Evolutionary conservation across 2,797 vertebrate genomes (phyloP), one percentile per base, ranked within the genome.

Genomic region (Acanthopagrus latus): DNA sequence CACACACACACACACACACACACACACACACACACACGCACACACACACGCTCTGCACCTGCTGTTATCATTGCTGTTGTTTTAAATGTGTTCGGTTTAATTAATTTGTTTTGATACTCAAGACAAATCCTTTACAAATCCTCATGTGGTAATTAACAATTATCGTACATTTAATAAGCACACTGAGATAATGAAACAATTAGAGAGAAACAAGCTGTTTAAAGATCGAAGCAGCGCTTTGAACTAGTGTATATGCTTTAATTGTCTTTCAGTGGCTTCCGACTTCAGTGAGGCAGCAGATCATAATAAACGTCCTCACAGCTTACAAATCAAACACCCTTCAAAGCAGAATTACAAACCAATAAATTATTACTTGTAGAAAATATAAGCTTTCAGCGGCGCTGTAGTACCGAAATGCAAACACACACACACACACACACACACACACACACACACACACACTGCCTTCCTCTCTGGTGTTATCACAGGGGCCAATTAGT

Each of bases 401-500:
- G 68, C 76, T 79, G 70, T 62, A 77, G 68, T 57, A 64, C 18
- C 1, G 23, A 71, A 80, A 84, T 68, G 82, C 85, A 87, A 75
- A 82, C 82, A 84, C 78, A 80, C 78, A 86, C 66, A 78, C 67
- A 56, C 64, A 54, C 50, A 62, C 65, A 60, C 51, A 75, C 64
- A 83, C 72, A 6, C 33, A 2, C 6, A 5, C 72, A 6, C 33
- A 2, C 6, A 5, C 47, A 78, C 64, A 83, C 72, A 75, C 59
- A 29, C 62, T 74, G 60, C 51, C 81, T 73, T 76, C 75, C 74
- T 84, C 84, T 86, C 64, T 78, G 73, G 78, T 88, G 87, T 93
- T 94, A 93, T 94, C 94, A 90, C 90, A 91, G 92, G 91, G 91
- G 89, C 94, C 95, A 95, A 95, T 96, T 95, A 95, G 92, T 33